Evolutionary conservation across 2,113 vertebrate species (phyloP).

Genomic region (Anoplopoma fimbria): DNA sequence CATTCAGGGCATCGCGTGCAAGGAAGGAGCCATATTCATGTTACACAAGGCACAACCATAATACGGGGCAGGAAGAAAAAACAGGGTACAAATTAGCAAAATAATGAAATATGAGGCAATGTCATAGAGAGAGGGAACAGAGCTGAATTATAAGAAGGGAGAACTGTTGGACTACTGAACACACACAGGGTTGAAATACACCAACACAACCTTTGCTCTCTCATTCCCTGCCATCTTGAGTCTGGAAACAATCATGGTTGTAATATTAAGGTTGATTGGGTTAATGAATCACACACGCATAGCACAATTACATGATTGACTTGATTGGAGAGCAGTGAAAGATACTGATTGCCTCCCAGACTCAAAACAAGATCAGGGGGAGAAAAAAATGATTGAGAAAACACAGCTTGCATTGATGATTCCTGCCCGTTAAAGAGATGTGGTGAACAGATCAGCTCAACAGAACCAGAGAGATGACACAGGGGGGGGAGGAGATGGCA

Average conservation of each 20-base stretch:
- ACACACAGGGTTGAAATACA: slow-evolving; percentile 62
- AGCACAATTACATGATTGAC: background rate
- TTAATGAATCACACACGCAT: slow-evolving; percentile 50
- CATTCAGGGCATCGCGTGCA: slow-evolving; percentile 69
- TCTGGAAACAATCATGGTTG: slow-evolving; percentile 44
- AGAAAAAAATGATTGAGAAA: slow-evolving; percentile 35
- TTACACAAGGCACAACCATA: slow-evolving; percentile 67
- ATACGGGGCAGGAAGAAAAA: slow-evolving; percentile 8
- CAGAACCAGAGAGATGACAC: slow-evolving; percentile 43
- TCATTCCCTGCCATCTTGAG: slow-evolving; percentile 40
- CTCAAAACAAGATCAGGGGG: slow-evolving; percentile 37
- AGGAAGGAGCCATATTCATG: slow-evolving; percentile 65
- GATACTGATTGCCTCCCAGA: slow-evolving; percentile 43
- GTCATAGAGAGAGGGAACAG: background rate
- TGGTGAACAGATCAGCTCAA: slow-evolving; percentile 73
- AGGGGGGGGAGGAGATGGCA: slow-evolving; percentile 12
- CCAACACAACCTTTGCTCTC: slow-evolving; percentile 67
- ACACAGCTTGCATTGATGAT: slow-evolving; percentile 59
- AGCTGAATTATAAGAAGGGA: background rate
- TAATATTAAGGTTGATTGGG: slow-evolving; percentile 29
- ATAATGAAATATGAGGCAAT: slow-evolving; percentile 20
- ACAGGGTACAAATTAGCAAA: slow-evolving; percentile 16
- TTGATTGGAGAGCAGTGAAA: slow-evolving; percentile 19
- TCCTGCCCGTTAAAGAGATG: slow-evolving; percentile 48
- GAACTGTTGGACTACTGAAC: slow-evolving; percentile 72